Base-by-base conservation (phyloP, 2,888 invertebrate genomes). In the Fragum fragum region DNA sequence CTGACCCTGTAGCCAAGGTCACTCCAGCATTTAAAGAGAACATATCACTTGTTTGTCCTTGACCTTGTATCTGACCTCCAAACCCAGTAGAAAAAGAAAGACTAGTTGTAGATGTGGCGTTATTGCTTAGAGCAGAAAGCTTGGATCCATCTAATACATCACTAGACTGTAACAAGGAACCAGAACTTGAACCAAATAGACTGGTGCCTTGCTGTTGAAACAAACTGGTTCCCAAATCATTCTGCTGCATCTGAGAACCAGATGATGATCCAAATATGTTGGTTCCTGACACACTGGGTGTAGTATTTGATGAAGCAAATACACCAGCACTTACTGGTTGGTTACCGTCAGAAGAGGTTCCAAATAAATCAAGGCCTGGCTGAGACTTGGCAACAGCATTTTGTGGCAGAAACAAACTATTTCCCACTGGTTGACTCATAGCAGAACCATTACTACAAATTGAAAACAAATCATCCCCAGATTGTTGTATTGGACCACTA, bases 401-500 rank as follows among this genome's bases (percentile, higher is more conserved):
- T 18, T n/a, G 18, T 18, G n/a, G 47, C 3, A 16, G n/a, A 14
- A 47, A 47, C n/a, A 47, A 47, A 14, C 7, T 16, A 47, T 47
- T 47, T 47, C 47, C 47, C 14, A 14, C 5, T 57, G 57, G 23
- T 21, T 9, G 9, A 23, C 23, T 57, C 26, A 21, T 6, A 23
- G 57, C 23, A 23, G 57, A 18, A 23, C 11, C 57, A 57, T 47
- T 47, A n/a, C 16, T n/a, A 47, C 47, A 5, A 47, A 14, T 5
- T 14, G 61, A 9, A 61, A 61, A 61, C 32, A 61, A 61, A 32
- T 61, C 61, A 32, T 61, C 29, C 3, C 61, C 18, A 61, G 61
- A 32, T 23, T 21, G 57, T 57, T 53, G 53, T 7, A 6, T 53
- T 16, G 53, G 9, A 5, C 29, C 28, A 1, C 59, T 11, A 28